Evolutionary conservation across 2,888 invertebrate species (phyloP).

Genomic region (Glyphotaelius pellucidus): DNA sequence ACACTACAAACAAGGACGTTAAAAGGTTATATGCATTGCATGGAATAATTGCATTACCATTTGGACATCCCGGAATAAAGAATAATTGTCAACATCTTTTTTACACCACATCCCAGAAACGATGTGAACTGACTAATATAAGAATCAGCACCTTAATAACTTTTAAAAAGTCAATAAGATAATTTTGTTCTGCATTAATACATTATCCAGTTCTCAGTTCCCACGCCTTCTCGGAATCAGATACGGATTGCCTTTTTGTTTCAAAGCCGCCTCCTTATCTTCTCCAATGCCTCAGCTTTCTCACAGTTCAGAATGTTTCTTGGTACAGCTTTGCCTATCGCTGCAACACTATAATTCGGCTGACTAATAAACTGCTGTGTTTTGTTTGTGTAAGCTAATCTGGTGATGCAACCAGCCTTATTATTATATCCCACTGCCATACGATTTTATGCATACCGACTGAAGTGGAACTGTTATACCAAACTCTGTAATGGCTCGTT

Average conservation of each 20-base stretch:
- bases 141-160: background rate
- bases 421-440: background rate
- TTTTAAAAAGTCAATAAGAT: background rate
- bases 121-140: background rate
- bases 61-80: no score
- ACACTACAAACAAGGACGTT: no score
- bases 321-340: background rate
- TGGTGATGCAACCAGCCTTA: slow-evolving; percentile 19
- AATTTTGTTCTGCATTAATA: background rate
- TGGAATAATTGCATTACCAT: no score
- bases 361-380: slow-evolving; percentile 30
- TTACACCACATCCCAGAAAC: no score
- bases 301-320: background rate
- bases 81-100: no score
- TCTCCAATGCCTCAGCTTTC: background rate
- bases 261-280: background rate
- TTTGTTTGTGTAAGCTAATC: slow-evolving; percentile 19
- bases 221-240: background rate
- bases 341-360: background rate
- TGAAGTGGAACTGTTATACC: slow-evolving; percentile 12
- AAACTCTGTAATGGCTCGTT: slow-evolving; percentile 9
- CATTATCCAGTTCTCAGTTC: background rate
- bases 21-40: no score
- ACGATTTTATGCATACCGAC: slow-evolving; percentile 8
- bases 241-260: background rate